These are phyloP conservation scores for Charadrius vociferus DNA, from an alignment of 2,113 vertebrate species.

Conservation along the genomic window DNA sequence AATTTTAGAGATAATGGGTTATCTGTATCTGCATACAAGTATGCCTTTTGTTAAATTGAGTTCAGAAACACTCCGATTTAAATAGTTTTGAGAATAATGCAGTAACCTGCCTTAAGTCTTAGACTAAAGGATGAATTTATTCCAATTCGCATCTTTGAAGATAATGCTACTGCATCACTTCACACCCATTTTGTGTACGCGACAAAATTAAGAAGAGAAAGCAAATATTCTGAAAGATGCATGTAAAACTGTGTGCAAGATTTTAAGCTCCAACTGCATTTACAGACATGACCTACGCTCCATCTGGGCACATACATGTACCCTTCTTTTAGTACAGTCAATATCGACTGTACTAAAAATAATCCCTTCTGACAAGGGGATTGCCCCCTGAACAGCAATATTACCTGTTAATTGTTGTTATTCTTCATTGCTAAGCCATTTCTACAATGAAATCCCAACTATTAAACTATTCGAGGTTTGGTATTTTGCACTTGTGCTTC, in stretches of 20 bases:
- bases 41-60: background rate
- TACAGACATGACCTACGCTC: background rate
- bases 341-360: background rate
- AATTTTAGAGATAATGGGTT: background rate
- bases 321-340: background rate
- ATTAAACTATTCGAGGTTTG: background rate
- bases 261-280: background rate
- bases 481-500: background rate
- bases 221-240: background rate
- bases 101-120: background rate
- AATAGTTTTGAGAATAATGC: background rate
- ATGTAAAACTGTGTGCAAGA: background rate
- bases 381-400: background rate
- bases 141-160: background rate
- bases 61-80: background rate
- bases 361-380: background rate
- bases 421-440: background rate
- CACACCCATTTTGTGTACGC: background rate
- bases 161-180: too few species aligned
- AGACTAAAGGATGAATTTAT: background rate
- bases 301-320: fast-evolving
- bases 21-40: background rate
- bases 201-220: background rate
- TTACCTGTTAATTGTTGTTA: background rate
- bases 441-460: background rate